Conservation (phyloP, 1,140 invertebrate species). For the Drosophila nigrodunni region DNA sequence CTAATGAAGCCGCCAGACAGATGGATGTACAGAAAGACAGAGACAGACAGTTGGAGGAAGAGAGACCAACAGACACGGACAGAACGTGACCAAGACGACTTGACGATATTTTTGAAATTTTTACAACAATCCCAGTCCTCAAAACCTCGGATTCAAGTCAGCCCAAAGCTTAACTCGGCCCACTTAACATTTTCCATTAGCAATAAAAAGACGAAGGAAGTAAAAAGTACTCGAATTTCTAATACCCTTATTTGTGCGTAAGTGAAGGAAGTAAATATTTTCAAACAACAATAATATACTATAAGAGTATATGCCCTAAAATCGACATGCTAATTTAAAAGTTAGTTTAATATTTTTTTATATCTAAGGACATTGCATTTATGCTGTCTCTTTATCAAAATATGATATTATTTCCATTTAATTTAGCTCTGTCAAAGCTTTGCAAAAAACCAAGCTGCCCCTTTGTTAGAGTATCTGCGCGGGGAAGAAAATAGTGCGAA, state of each 20-base stretch:
- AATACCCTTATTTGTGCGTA: conserved; percentile 1
- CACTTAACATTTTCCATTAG: conserved; percentile 59
- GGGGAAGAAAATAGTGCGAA: conserved; percentile 67
- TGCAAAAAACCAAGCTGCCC: background rate
- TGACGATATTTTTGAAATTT: conserved; percentile 78
- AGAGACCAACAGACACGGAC: conserved; percentile 1
- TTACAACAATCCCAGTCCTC: conserved; percentile 66
- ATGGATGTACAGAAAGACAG: conserved; percentile 2
- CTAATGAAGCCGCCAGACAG: conserved; percentile 66
- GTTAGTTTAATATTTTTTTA: no score
- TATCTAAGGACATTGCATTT: no score
- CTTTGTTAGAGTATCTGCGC: background rate
- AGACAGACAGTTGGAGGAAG: background rate
- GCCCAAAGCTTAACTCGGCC: conserved; percentile 30
- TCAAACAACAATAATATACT: no score
- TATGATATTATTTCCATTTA: no score
- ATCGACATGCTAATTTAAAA: no score
- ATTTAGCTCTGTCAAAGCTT: background rate
- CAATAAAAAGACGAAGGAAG: conserved; percentile 29
- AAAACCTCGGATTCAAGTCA: conserved; percentile 24
- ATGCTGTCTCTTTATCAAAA: no score
- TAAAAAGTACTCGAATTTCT: background rate
- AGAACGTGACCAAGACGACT: conserved; percentile 67
- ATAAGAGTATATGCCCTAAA: no score
- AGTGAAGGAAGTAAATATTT: no score